Base-by-base conservation (phyloP, 2,113 vertebrate genomes). In the Psilopogon haemacephalus region DNA sequence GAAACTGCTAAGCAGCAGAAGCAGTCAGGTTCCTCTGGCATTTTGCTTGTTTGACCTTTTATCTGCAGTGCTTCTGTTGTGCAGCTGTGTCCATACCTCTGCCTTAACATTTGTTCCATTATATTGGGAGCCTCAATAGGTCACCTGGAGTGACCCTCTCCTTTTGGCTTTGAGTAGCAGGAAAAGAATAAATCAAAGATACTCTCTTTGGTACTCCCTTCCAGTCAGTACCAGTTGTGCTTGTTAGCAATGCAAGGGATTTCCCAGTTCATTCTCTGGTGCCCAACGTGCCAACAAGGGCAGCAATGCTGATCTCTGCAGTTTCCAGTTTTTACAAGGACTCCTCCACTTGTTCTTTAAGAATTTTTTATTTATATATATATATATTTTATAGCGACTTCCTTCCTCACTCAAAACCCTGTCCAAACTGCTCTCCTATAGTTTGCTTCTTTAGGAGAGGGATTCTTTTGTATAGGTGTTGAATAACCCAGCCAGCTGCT, bases 361-460 rank as follows among this genome's bases (percentile, higher is more conserved):
- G 38, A 76, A 30, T 30, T 68, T 30, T 68, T 7, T 44, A 44
- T 44, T 17, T 44, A 44, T 44, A 46, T 46, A 9, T 18, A 9
- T 15, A 12, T 52, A 13, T 55, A 46, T 35, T 91, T 42, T 26
- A 74, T 46, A 48, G 35, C 16, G 10, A 86, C n/a, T 95, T 95
- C 84, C 77, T 89, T 93, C 86, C 93, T 94, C 20, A 12, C n/a
- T 65, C 64, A 50, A 26, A 84, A 68, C 75, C 54, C 73, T 64
- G 59, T 68, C 74, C 84, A 91, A 87, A 82, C 9, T 35, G 21
- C 38, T 69, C 12, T 86, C 58, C 30, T 50, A n/a, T 1, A 62
- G 17, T 63, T 48, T 84, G 84, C 9, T 88, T 77, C 46, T 68
- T 84, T 65, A 62, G 18, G 15, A 56, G 7, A 24, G 8, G 32